Base-by-base conservation (phyloP, 2,113 vertebrate species). In the Varanus salvator region DNA sequence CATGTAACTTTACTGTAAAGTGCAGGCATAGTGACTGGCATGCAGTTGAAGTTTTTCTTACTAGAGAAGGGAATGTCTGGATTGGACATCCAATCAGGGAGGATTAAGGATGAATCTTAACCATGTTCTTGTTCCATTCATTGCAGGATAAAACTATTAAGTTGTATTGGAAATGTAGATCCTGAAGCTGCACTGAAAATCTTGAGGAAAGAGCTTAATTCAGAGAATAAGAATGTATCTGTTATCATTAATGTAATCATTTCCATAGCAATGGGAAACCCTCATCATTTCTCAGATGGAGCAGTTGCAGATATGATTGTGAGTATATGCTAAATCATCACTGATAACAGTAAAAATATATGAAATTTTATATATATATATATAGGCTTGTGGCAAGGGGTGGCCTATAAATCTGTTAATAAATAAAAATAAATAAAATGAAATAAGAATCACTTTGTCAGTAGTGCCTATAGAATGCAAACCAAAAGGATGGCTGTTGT, bases 101-200 rank as follows among this genome's bases (percentile, higher is more conserved):
- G 52, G 57, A 27, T 0, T 83, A 6, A 83, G 34, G 89, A 31
- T 19, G 83, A 68, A 92, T 90, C n/a, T 50, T 9, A 85, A 90
- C 52, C 64, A 54, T 3, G 31, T 89, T 52, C 27, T n/a, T 12
- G 7, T 23, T 8, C 50, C 23, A 3, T 29, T 57, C 0, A 25
- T 87, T 93, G 60, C 90, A 99, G 98, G 93, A 93, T 95, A 0
- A 98, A 97, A 97, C 95, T 99, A 80, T 91, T 98, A 95, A 97
- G 97, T 88, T 94, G 94, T 27, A 44, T 97, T 84, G 95, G 95
- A 84, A 96, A 96, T 0, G 77, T 97, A 12, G 97, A 93, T 17
- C 97, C 98, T 15, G 8, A 89, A 29, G 97, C 97, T 83, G 81
- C 97, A 0, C 87, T 99, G 23, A 97, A 95, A 71, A 97, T 98